phyloP scores from a whole-genome alignment of 2,888 invertebrate species.

The Atrina japonica region DNA sequence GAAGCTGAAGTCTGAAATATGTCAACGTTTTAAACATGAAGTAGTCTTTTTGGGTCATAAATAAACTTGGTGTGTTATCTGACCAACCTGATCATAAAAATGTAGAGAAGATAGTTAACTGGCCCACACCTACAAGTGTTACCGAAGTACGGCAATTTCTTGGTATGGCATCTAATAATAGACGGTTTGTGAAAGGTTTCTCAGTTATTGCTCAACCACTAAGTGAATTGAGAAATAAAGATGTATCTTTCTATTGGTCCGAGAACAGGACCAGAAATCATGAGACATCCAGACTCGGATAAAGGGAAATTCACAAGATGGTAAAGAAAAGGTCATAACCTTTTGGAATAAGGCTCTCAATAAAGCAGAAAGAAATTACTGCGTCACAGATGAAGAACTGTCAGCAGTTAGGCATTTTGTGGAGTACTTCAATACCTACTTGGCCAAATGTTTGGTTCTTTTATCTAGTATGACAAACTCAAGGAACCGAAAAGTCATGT shows the following conservation, averaged over 20 bases:
- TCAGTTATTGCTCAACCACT: constrained; percentile 38
- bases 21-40: constrained; percentile 34
- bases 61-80: constrained; percentile 30
- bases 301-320: constrained; percentile 34
- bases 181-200: constrained; percentile 39
- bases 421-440: constrained; percentile 41
- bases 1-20: constrained; percentile 42
- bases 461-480: constrained; percentile 44
- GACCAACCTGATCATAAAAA: constrained; percentile 41
- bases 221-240: constrained; percentile 37
- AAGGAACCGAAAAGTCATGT: constrained; percentile 47
- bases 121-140: constrained; percentile 33
- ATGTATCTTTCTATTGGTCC: constrained; percentile 32
- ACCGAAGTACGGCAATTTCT: constrained; percentile 42
- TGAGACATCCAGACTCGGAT: constrained; percentile 47
- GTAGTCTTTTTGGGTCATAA: constrained; percentile 43
- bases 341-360: constrained; percentile 34
- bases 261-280: constrained; percentile 29
- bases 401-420: constrained; percentile 38
- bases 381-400: constrained; percentile 37
- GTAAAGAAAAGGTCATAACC: constrained; percentile 12
- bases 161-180: constrained; percentile 43
- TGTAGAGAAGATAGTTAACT: constrained; percentile 34
- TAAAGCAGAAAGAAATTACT: constrained; percentile 46
- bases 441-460: constrained; percentile 36